These are phyloP conservation scores for Drosophila dives DNA, from an alignment of 2,888 invertebrate genomes.

Conservation along the genomic window DNA sequence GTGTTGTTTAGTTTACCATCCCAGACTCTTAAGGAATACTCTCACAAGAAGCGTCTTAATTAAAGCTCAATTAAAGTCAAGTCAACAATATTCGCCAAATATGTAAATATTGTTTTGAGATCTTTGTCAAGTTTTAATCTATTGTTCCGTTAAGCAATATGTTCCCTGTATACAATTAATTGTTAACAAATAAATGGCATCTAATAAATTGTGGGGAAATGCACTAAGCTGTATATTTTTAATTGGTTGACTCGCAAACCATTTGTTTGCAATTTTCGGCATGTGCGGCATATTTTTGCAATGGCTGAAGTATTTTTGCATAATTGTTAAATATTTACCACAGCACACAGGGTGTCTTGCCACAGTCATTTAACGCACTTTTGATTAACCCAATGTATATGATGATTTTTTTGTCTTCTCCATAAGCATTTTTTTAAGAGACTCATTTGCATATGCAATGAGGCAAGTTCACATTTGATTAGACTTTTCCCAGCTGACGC, in stretches of 20 bases:
- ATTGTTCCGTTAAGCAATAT: too few species aligned
- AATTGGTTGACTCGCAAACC: constrained; percentile 23
- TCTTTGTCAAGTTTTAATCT: background rate
- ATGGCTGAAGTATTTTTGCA: constrained; percentile 38
- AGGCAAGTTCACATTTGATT: constrained; percentile 38
- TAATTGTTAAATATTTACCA: constrained; percentile 54
- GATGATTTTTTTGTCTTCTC: constrained; percentile 6
- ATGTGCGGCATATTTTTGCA: constrained; percentile 6
- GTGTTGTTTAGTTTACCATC: constrained; percentile 13
- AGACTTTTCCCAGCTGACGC: constrained; percentile 39
- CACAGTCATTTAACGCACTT: background rate
- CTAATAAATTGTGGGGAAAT: background rate
- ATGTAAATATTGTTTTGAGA: background rate
- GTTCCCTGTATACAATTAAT: background rate
- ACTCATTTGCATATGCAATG: constrained; percentile 42
- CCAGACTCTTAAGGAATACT: constrained; percentile 4
- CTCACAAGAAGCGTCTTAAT: background rate
- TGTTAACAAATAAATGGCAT: background rate
- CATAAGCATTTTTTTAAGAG: background rate
- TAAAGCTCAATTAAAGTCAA: constrained; percentile 21
- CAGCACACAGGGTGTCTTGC: constrained; percentile 45
- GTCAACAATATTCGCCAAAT: background rate
- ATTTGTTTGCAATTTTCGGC: constrained; percentile 20
- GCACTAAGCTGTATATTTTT: constrained; percentile 9
- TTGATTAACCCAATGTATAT: constrained; percentile 17